Conservation (phyloP, 2,888 invertebrate genomes). For the Hypomecis atomaria region DNA sequence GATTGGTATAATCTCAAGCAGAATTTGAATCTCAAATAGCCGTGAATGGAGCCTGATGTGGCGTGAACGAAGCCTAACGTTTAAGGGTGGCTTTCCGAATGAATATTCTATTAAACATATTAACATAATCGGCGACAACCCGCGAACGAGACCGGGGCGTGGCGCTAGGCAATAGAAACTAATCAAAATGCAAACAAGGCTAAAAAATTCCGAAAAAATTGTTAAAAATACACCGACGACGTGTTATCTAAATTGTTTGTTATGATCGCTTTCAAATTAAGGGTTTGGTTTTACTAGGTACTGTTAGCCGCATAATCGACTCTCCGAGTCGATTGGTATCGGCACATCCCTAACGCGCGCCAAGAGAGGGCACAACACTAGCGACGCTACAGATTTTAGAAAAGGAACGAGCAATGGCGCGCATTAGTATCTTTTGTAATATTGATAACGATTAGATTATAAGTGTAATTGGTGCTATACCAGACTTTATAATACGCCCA, state of each 20-base stretch:
- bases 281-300: too few species aligned
- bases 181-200: conserved; percentile 66
- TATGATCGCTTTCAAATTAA: conserved; percentile 28
- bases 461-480: too few species aligned
- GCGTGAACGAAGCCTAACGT: conserved; percentile 44
- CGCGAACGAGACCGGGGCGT: conserved; percentile 67
- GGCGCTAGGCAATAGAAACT: conserved; percentile 56
- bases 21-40: neutral
- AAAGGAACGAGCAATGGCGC: too few species aligned
- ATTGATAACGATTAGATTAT: too few species aligned
- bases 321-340: too few species aligned
- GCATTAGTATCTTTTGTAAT: too few species aligned
- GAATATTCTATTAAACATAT: conserved; percentile 70
- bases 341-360: too few species aligned
- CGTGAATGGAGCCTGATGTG: neutral
- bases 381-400: too few species aligned
- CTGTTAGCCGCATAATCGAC: too few species aligned
- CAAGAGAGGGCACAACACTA: too few species aligned
- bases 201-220: conserved; percentile 30
- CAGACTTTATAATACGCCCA: too few species aligned
- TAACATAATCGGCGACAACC: conserved; percentile 74
- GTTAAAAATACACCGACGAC: conserved; percentile 24
- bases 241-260: conserved; percentile 66
- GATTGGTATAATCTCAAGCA: neutral
- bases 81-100: conserved; percentile 66